Conservation (phyloP, 2,113 vertebrate genomes). For the Numida meleagris region DNA sequence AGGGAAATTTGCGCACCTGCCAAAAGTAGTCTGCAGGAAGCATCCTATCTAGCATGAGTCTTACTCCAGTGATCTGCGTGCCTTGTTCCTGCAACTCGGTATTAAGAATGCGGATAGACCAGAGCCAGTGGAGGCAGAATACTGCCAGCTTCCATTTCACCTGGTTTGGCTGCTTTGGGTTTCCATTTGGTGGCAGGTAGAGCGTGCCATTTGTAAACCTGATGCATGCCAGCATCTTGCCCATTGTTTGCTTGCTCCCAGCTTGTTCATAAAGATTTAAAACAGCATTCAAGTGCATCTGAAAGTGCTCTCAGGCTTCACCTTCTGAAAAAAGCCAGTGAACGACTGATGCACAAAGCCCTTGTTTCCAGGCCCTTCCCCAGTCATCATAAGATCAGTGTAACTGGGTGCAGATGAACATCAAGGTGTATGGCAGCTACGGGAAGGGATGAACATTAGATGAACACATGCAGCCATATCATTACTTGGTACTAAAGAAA, state of each 20-base stretch:
- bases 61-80: not conserved
- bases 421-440: not conserved
- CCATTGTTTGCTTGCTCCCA: not conserved
- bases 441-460: not conserved
- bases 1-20: not conserved
- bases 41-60: not conserved
- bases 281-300: not conserved
- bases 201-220: not conserved
- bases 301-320: not conserved
- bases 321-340: not conserved
- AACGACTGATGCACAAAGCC: not conserved
- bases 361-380: accelerated
- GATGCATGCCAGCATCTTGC: accelerated
- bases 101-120: not conserved
- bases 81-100: not conserved
- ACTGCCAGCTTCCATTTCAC: not conserved
- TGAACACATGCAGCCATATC: not conserved
- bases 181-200: not conserved
- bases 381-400: accelerated
- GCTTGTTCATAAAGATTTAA: not conserved
- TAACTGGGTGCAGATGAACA: not conserved
- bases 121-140: not conserved
- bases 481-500: not conserved
- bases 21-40: not conserved
- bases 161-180: not conserved